Percentiles rank a stretch among this genome's conserved stretches.
Conservation (phyloP, 2,888 invertebrate genomes). For the Dichetophora obliterata region DNA sequence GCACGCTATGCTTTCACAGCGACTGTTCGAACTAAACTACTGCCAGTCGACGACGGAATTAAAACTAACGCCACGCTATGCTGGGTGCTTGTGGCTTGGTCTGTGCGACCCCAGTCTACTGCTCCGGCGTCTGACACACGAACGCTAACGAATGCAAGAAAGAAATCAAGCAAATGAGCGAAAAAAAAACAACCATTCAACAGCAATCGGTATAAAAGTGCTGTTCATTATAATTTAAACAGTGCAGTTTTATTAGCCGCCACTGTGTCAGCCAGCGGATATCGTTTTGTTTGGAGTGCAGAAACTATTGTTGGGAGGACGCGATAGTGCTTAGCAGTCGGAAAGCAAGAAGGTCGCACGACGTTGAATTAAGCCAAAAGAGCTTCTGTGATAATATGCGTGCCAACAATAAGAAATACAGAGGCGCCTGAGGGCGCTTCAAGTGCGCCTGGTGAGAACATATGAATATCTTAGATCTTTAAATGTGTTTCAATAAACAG, state of each 20-base stretch:
- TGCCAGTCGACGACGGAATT: slow-evolving; percentile 38
- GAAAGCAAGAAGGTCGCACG: not conserved
- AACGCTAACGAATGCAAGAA: not conserved
- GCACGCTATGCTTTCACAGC: slow-evolving; percentile 22
- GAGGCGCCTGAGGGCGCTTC: not conserved
- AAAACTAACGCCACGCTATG: slow-evolving; percentile 34
- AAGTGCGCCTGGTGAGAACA: too few species aligned
- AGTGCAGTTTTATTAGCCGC: slow-evolving; percentile 10
- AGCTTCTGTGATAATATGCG: not conserved
- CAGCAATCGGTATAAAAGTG: not conserved
- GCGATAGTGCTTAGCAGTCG: not conserved
- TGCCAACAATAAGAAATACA: not conserved
- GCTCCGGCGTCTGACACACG: not conserved
- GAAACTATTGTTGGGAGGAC: not conserved
- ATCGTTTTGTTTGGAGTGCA: not conserved
- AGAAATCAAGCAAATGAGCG: not conserved
- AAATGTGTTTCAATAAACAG: too few species aligned
- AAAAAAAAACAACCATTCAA: not conserved
- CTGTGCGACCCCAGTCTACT: slow-evolving; percentile 18
- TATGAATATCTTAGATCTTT: too few species aligned
- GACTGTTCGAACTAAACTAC: slow-evolving; percentile 33
- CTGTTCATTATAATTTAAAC: not conserved
- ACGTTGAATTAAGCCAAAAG: not conserved
- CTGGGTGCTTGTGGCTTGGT: slow-evolving; percentile 14
- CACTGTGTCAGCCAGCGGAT: slow-evolving; percentile 7